A percentile compares a stretch with the other conserved stretches of the same genome.
Evolutionary conservation across 2,888 invertebrate genomes (phyloP).

Genomic region (Drosophila gaucha): DNA sequence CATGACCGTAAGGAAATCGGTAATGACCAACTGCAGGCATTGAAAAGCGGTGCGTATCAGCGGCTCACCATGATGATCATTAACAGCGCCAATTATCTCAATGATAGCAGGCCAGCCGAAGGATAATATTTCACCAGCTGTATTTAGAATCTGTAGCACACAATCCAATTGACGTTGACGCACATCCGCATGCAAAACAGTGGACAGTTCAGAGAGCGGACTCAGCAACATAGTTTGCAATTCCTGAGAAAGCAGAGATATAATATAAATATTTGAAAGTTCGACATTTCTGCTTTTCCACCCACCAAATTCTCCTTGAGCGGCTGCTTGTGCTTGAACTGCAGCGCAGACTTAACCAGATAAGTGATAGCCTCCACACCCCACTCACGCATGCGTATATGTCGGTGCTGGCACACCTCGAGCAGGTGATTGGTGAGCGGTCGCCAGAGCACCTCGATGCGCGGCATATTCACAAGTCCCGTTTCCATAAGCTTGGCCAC

Average conservation of each 20-base stretch:
- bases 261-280: not conserved
- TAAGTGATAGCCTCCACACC: slow-evolving; percentile 98
- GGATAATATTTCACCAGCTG: slow-evolving; percentile 95
- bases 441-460: slow-evolving; percentile 97
- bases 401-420: slow-evolving; percentile 98
- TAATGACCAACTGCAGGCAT: slow-evolving; percentile 96
- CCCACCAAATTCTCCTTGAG: slow-evolving; percentile 92
- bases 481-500: slow-evolving; percentile 99
- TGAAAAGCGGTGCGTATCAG: slow-evolving; percentile 97
- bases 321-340: slow-evolving; percentile 93
- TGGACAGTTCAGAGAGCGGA: slow-evolving; percentile 96
- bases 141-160: slow-evolving; percentile 95
- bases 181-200: slow-evolving; percentile 96
- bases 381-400: slow-evolving; percentile 98
- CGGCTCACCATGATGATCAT: slow-evolving; percentile 96
- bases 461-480: slow-evolving; percentile 95
- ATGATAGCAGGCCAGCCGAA: slow-evolving; percentile 98
- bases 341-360: slow-evolving; percentile 95
- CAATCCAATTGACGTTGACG: slow-evolving; percentile 97
- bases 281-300: too few species aligned
- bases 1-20: slow-evolving; percentile 96
- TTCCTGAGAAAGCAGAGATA: slow-evolving; percentile 85
- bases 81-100: slow-evolving; percentile 97
- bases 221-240: slow-evolving; percentile 94
- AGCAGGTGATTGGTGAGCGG: slow-evolving; percentile 97